Evolutionary conservation across 30 jellyfish, hydroid and myxozoan genomes (phyloP).

Genomic region (Pseudorhiza aurosa): DNA sequence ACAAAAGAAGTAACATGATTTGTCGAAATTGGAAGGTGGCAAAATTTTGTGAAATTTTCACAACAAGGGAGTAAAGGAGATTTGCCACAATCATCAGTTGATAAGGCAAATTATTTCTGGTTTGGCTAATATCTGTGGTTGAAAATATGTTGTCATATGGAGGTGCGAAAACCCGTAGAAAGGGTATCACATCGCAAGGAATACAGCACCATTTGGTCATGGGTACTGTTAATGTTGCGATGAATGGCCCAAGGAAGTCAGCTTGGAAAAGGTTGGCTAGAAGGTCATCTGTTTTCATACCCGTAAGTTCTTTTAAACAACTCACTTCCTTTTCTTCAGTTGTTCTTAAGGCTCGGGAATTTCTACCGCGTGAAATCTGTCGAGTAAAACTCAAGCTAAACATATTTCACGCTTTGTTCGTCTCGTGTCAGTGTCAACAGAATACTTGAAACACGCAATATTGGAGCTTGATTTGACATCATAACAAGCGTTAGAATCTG

Average conservation of each 20-base stretch:
- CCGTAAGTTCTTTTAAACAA: conserved; percentile 66
- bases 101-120: neutral
- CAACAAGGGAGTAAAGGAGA: conserved; percentile 2
- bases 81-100: neutral
- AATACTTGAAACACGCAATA: too few relatives aligned
- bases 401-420: too few relatives aligned
- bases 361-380: too few relatives aligned
- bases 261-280: conserved; percentile 79
- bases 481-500: too few relatives aligned
- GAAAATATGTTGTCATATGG: conserved; percentile 63
- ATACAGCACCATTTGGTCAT: conserved; percentile 76
- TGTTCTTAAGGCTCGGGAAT: too few relatives aligned
- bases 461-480: too few relatives aligned
- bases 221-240: conserved; percentile 81
- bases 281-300: conserved; percentile 71
- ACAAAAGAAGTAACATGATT: neutral
- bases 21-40: neutral
- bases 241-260: conserved; percentile 72
- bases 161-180: conserved; percentile 72
- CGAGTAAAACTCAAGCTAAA: too few relatives aligned
- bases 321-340: too few relatives aligned
- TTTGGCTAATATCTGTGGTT: conserved; percentile 10
- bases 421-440: too few relatives aligned
- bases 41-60: neutral
- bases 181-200: conserved; percentile 69